Conservation (phyloP, 2,113 vertebrate species). For the Pelodiscus sinensis region DNA sequence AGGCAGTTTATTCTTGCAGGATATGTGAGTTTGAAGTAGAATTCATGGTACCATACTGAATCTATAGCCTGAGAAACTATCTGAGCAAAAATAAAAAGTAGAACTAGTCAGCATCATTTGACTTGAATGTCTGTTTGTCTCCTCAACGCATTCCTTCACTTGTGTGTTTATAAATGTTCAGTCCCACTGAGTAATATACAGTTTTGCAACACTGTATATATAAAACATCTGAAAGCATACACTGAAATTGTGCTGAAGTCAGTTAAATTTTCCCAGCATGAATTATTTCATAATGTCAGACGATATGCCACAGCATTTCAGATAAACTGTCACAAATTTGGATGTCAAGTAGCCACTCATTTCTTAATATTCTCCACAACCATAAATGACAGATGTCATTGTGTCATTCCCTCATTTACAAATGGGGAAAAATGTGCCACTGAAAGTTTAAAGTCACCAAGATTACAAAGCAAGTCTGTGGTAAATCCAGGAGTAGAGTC, state of each 20-base stretch:
- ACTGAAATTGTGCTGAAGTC: background rate
- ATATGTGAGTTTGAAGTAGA: background rate
- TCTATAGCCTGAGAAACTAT: constrained; percentile 41
- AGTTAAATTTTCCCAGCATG: background rate
- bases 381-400: background rate
- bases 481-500: background rate
- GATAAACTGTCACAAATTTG: background rate
- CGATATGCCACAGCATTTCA: constrained; percentile 16
- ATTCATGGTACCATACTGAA: constrained; percentile 31
- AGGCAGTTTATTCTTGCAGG: background rate
- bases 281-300: background rate
- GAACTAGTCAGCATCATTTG: background rate
- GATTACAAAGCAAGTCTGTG: background rate
- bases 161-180: background rate
- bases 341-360: constrained; percentile 11
- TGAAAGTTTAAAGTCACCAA: background rate
- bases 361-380: constrained; percentile 1
- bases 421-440: background rate
- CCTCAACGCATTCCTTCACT: background rate
- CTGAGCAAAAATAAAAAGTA: background rate
- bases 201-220: background rate
- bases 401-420: background rate
- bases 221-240: background rate
- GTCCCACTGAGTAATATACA: background rate
- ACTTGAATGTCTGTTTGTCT: background rate